Conservation (phyloP, 2,797 vertebrate species). For the Ciconia nigra region DNA sequence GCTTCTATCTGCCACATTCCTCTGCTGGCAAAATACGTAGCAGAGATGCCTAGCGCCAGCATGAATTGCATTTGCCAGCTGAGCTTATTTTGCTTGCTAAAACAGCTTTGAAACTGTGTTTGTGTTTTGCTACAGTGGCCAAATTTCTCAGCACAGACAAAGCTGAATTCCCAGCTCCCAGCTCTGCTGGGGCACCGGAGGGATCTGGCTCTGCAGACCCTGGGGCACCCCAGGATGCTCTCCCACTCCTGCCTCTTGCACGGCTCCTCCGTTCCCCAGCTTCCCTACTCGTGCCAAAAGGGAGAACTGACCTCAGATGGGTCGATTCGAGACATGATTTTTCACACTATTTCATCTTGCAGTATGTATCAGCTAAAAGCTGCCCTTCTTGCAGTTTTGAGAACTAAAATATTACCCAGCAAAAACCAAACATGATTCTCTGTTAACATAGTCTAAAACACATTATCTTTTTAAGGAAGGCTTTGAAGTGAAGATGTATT, state of each 20-base stretch:
- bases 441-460: not conserved
- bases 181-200: not conserved
- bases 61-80: not conserved
- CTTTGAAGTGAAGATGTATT: not conserved
- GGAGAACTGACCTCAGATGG: not conserved
- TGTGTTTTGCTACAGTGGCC: not conserved
- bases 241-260: not conserved
- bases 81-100: not conserved
- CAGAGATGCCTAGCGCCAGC: not conserved
- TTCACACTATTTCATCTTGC: not conserved
- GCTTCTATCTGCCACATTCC: not conserved
- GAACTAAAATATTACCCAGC: not conserved
- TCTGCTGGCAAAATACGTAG: not conserved
- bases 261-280: accelerated
- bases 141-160: not conserved
- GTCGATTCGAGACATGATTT: not conserved
- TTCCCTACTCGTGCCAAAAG: accelerated
- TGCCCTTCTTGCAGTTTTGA: not conserved
- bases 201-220: not conserved
- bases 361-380: not conserved
- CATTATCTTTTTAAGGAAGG: not conserved
- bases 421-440: not conserved
- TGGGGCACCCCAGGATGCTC: not conserved
- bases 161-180: not conserved
- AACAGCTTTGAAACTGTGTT: not conserved